A percentile compares a stretch with the other conserved stretches of the same genome.
Evolutionary conservation across 2,797 vertebrate species (phyloP).

Genomic region (Poeciliopsis presidionis): DNA sequence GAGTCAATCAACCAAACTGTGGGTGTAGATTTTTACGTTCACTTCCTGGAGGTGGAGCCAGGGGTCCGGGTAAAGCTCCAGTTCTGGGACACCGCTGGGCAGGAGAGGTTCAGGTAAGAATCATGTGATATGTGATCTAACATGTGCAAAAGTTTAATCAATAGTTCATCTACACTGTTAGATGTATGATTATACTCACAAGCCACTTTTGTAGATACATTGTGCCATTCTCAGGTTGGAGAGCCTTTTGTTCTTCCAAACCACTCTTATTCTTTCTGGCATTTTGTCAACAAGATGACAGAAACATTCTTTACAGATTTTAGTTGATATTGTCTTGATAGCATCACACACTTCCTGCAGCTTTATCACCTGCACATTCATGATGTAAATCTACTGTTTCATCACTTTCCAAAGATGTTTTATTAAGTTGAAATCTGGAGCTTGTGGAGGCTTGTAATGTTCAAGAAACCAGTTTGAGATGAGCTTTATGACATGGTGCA

Average conservation of each 20-base stretch:
- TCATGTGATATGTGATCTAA: not conserved
- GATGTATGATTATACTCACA: not conserved
- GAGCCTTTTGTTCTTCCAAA: not conserved
- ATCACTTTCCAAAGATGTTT: not conserved
- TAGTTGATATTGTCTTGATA: not conserved
- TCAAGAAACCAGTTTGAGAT: conserved; percentile 30
- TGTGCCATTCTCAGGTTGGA: not conserved
- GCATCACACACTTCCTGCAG: not conserved
- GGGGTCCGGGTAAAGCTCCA: conserved; percentile 86
- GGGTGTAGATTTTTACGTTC: conserved; percentile 88
- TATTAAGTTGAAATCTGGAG: conserved; percentile 5
- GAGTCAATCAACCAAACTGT: conserved; percentile 85
- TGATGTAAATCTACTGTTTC: not conserved
- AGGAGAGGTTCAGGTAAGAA: conserved; percentile 89
- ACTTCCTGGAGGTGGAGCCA: conserved; percentile 86
- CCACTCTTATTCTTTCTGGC: not conserved
- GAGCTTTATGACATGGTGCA: conserved; percentile 8
- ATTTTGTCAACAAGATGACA: not conserved
- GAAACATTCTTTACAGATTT: not conserved
- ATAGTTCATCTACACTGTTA: not conserved
- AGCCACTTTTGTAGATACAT: not conserved
- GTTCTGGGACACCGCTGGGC: conserved; percentile 91
- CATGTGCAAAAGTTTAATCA: not conserved
- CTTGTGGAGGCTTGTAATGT: conserved; percentile 12
- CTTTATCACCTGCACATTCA: not conserved